Evolutionary conservation across 92 coral and sea anemone genomes (phyloP).

Genomic region (Chrysogorgia sp.): DNA sequence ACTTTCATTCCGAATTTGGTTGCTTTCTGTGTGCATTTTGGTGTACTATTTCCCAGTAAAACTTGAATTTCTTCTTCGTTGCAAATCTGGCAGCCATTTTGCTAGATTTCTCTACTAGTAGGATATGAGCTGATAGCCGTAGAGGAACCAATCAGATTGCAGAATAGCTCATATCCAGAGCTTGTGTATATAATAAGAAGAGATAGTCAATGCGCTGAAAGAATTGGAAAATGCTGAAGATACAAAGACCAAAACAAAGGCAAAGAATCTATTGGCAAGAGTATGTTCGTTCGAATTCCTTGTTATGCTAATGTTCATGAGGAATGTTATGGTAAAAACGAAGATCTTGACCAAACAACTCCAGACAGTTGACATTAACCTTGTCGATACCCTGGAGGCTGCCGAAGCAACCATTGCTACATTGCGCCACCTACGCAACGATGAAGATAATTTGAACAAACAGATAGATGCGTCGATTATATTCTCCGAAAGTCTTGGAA

Average conservation of each 20-base stretch:
- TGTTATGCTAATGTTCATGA: constrained; percentile 6
- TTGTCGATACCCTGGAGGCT: background rate
- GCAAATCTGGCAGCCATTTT: too few species aligned
- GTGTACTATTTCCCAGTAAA: too few species aligned
- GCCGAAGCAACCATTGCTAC: background rate
- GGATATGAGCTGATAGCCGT: too few species aligned
- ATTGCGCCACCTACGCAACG: background rate
- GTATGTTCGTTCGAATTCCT: constrained; percentile 9
- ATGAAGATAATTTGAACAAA: background rate
- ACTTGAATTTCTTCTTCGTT: too few species aligned
- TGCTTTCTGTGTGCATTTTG: too few species aligned
- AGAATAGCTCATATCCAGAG: too few species aligned
- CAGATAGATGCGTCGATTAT: background rate
- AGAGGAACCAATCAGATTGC: too few species aligned
- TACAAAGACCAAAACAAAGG: constrained; percentile 3
- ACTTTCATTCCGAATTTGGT: too few species aligned
- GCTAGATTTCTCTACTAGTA: too few species aligned
- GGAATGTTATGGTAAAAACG: constrained; percentile 21
- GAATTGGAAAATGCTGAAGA: background rate
- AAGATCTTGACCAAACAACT: constrained; percentile 31
- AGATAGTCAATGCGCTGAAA: background rate
- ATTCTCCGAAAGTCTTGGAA: background rate
- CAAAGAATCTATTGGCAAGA: background rate
- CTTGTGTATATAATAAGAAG: too few species aligned
- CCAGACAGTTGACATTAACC: background rate